These are phyloP conservation scores for Dendropsophus ebraccatus DNA, from an alignment of 2,113 vertebrate species.

Conservation along the genomic window DNA sequence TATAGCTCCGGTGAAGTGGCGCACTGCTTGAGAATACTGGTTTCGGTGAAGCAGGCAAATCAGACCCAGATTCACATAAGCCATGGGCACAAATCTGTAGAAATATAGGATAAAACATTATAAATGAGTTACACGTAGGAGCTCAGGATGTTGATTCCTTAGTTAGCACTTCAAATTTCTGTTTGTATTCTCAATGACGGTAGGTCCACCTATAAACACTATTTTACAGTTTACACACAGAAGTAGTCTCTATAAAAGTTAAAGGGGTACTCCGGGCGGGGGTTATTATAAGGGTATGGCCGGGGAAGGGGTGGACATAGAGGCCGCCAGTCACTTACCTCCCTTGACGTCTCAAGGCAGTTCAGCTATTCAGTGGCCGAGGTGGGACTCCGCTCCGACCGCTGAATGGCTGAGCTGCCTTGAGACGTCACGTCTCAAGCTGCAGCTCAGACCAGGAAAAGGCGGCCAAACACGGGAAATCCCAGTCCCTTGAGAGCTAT, in stretches of 20 bases:
- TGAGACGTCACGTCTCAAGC: no score
- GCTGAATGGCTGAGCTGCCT: no score
- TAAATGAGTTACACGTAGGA: background rate
- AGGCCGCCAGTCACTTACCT: no score
- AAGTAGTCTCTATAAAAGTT: background rate
- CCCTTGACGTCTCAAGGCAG: no score
- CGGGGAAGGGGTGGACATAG: no score
- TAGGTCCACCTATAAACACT: background rate
- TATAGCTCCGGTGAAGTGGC: slow-evolving; percentile 75
- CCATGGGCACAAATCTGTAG: slow-evolving; percentile 67
- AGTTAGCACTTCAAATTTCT: background rate
- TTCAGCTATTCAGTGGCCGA: no score
- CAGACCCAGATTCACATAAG: slow-evolving; percentile 77
- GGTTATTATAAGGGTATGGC: no score
- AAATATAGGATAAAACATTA: background rate
- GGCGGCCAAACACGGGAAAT: no score
- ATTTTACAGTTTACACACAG: background rate
- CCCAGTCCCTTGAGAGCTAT: no score
- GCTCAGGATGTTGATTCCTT: background rate
- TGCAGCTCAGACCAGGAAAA: no score
- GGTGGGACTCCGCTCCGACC: no score
- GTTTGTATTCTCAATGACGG: background rate
- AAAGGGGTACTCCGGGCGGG: no score
- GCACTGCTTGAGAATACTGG: slow-evolving; percentile 71
- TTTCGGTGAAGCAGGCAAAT: slow-evolving; percentile 72